Base-by-base conservation (phyloP, 2,797 vertebrate species). In the Oreochromis mossambicus region DNA sequence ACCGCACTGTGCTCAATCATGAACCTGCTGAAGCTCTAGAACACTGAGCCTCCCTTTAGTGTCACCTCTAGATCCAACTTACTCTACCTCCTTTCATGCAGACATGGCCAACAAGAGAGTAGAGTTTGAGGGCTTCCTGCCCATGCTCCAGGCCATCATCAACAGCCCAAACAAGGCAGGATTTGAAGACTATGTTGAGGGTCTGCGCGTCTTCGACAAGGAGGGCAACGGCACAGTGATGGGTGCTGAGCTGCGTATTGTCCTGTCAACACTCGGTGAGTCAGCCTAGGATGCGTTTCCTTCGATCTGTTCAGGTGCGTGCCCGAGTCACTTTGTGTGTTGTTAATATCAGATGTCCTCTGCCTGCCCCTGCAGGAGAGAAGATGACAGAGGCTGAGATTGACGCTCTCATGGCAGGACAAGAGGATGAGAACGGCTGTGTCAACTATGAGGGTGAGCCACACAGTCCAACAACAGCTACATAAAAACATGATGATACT, bases 141-240 rank as follows among this genome's bases (percentile, higher is more conserved):
- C 99, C 88, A 99, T 99, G 98, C 92, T 99, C 94, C 98, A 99
- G 96, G 96, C 96, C 89, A 97, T 99, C 91, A 96, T 98, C 94
- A 98, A 99, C 96, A 98, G 97, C 95, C 98, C 98, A 86, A 98
- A 99, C 36, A 98, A 99, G 96, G 99, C 97, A 8, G 91, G 83
- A 76, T 98, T 88, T 34, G 99, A 99, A 78, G 98, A 99, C 96
- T 99, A 99, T 0, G 98, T 99, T 97, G 99, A 99, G 96, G 99
- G 99, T 96, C 97, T 99, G 91, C 98, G 99, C 56, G 99, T 99
- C 94, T 99, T 99, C 17, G 99, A 99, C 96, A 99, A 99, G 94
- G 99, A 99, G 94, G 98, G 98, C 92, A 99, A 99, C 0, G 99
- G 99, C 94, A 99, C 99, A 79, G 98, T 99, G 89, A 99, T 99